These are phyloP conservation scores for Conomelus anceps DNA, from an alignment of 2,888 invertebrate species.

Conservation along the genomic window DNA sequence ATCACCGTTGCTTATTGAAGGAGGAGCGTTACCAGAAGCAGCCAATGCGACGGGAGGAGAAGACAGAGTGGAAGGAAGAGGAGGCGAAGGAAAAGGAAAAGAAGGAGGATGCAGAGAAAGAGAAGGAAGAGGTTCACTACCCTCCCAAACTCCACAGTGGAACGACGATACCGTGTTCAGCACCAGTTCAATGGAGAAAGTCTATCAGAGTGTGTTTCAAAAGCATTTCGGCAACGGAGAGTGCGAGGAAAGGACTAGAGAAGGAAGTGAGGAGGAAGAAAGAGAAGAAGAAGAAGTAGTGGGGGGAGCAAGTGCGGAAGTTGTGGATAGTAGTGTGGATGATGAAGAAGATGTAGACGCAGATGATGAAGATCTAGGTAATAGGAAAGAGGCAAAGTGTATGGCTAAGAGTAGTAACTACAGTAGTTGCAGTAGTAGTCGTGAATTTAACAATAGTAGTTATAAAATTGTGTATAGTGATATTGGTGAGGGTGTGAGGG, in stretches of 20 bases:
- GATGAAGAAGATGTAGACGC: slow-evolving; percentile 15
- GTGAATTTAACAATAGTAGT: not conserved
- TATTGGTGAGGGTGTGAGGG: not conserved
- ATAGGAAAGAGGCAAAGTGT: too few relatives aligned
- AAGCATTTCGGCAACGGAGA: slow-evolving; percentile 24
- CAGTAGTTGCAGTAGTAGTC: not conserved
- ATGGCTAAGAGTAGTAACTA: not conserved
- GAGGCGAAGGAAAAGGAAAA: not conserved
- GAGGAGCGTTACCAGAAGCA: not conserved
- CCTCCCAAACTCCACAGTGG: not conserved
- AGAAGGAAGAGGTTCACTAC: not conserved
- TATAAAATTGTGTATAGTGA: not conserved
- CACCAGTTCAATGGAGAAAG: slow-evolving; percentile 24
- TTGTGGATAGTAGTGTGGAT: slow-evolving; percentile 34
- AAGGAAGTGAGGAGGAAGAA: too few relatives aligned
- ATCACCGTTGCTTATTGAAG: slow-evolving; percentile 22
- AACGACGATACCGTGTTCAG: slow-evolving; percentile 6
- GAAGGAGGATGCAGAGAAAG: not conserved
- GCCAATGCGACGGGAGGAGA: too few relatives aligned
- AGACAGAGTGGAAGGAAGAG: not conserved
- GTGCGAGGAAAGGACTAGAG: not conserved
- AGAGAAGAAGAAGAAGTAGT: slow-evolving; percentile 19
- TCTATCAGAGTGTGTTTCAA: slow-evolving; percentile 23
- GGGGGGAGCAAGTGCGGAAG: slow-evolving; percentile 29
- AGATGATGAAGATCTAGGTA: not conserved